Evolutionary conservation across 2,888 invertebrate species (phyloP), one percentile per base, ranked within the genome.

Genomic region (Campaea margaritaria): DNA sequence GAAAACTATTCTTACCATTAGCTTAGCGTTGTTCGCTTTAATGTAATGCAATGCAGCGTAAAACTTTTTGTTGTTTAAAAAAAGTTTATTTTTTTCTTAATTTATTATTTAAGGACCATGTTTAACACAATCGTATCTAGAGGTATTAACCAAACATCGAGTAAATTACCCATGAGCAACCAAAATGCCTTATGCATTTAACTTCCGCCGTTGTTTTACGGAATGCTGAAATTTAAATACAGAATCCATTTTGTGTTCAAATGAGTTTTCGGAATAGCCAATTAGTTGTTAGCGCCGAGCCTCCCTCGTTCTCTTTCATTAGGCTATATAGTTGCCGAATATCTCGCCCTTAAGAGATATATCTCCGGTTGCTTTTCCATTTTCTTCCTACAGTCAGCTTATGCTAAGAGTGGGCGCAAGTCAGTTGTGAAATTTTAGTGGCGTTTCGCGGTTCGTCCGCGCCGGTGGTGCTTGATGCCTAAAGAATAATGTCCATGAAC

Each of bases 211-310:
- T 89, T 89, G 87, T 91, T 91, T 88, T 86, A 91, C 83, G 81
- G 86, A 90, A 90, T 88, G 86, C 85, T 87, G 81, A 89, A 92
- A 92, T 92, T 92, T 92, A 91, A 92, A 92, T 92, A 92, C 89
- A 85, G 82, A 92, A 92, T 86, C 92, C 92, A 91, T 92, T 92
- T 91, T 91, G 89, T 89, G 91, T 92, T 89, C 86, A 91, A 92
- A 92, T 91, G 92, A 92, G 92, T 92, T 92, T 92, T 89, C 83
- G 86, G 91, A 90, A 91, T 92, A 89, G 91, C 86, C 92, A 92
- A 92, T 92, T 92, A 92, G 92, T 91, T 91, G 92, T 92, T 92
- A 92, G 91, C 92, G 90, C 88, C 86, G 86, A 85, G 85, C 89
- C 87, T 85, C 89, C 89, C 90, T 87, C 90, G 87, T 89, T 91